Evolutionary conservation across 2,888 invertebrate species (phyloP), one percentile per base, ranked within the genome.

Genomic region (Timema cristinae): DNA sequence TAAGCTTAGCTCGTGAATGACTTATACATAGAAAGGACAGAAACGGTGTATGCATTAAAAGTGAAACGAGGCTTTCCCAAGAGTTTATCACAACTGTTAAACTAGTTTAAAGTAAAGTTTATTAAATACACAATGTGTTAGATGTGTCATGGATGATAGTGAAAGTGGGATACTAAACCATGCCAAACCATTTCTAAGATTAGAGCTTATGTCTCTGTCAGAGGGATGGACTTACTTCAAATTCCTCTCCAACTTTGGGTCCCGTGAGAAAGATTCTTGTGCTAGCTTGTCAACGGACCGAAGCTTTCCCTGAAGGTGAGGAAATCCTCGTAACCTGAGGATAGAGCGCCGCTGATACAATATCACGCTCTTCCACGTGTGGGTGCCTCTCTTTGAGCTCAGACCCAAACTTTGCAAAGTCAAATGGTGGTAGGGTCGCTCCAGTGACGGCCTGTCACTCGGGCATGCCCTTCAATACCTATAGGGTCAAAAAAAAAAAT

Each of bases 301-400:
- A 90, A 98, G 72, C 88, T 87, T 73, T 95, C 92, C 9, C 89
- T 86, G 84, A 98, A 97, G 61, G 88, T 87, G 78, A 98, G 87
- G 83, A 89, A 97, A 72, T 97, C 97, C 77, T 91, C 90, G 96
- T 94, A 0, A 98, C 98, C 83, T 93, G 89, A 0, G 98, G 98
- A 84, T 98, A 99, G 80, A 99, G 89, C 10, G 98, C 97, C 2
- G 96, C 92, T 13, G 97, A 98, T 91, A 99, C 93, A 61, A 98
- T 94, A 81, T 99, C 98, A 70, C 88, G 88, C 59, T 98, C 96
- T 2, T 85, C 81, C 32, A 89, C 85, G 72, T 85, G 81, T 0
- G 91, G 91, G 83, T 93, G 93, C 74, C 89, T 88, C 82, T 94
- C 94, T 74, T 87, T 83, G 8, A 99, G 83, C 0, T 94, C 90